phyloP scores from a whole-genome alignment of 2,797 vertebrate genomes.

The Myotis findleyi region DNA sequence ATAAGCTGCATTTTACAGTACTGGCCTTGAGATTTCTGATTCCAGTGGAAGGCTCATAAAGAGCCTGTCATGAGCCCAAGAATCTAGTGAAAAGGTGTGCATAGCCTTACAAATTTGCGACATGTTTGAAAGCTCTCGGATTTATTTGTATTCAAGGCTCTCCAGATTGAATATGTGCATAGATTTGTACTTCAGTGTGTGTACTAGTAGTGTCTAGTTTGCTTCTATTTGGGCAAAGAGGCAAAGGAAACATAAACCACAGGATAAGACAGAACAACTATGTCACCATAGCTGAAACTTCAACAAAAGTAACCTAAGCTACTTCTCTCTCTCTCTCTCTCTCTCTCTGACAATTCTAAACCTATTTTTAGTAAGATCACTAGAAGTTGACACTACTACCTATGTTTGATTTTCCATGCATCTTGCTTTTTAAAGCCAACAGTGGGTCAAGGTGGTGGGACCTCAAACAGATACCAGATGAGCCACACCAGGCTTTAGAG shows the following conservation, averaged over 20 bases:
- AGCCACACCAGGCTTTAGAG: background rate
- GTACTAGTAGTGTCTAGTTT: rapidly evolving
- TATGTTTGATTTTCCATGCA: background rate
- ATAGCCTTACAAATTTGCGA: background rate
- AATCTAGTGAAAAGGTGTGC: background rate
- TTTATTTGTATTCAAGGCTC: background rate
- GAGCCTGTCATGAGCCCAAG: background rate
- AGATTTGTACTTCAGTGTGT: background rate
- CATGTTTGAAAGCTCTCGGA: background rate
- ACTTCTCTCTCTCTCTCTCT: background rate
- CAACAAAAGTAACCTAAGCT: background rate
- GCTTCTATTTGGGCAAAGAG: background rate
- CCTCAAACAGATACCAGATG: rapidly evolving
- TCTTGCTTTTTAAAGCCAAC: background rate
- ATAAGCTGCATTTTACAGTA: background rate
- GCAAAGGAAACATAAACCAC: background rate
- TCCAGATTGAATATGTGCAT: background rate
- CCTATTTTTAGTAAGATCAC: background rate
- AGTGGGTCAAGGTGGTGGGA: rapidly evolving
- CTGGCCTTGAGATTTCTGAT: background rate
- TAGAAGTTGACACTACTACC: background rate
- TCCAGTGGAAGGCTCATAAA: background rate
- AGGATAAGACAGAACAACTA: too few species aligned
- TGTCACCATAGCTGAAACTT: rapidly evolving
- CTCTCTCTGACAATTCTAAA: background rate